Conservation (phyloP, 2,113 vertebrate species). For the Chauna torquata region DNA sequence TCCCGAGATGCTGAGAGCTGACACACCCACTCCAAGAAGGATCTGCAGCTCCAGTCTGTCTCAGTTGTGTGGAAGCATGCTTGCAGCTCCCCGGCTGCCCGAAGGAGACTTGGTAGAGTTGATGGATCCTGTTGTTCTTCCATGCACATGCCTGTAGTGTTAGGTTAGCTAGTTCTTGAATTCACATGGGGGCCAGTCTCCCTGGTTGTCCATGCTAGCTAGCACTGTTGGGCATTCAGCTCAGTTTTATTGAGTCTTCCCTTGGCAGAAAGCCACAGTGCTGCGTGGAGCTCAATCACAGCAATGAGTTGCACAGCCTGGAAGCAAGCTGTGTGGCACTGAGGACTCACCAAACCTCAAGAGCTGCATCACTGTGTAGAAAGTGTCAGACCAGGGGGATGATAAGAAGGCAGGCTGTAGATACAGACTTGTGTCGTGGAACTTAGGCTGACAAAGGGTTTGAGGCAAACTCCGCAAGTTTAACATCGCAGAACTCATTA, state of each 20-base stretch:
- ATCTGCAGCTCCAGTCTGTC: not conserved
- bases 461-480: not conserved
- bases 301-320: not conserved
- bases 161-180: not conserved
- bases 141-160: not conserved
- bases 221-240: not conserved
- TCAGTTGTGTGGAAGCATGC: not conserved
- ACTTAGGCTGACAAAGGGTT: not conserved
- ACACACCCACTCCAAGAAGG: not conserved
- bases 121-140: not conserved
- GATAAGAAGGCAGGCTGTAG: not conserved
- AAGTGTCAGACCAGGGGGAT: not conserved
- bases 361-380: not conserved
- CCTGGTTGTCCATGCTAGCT: not conserved
- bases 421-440: not conserved
- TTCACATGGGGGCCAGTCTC: not conserved
- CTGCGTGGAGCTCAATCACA: not conserved
- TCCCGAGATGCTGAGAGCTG: not conserved
- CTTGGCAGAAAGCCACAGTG: not conserved
- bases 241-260: not conserved
- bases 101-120: not conserved
- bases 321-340: not conserved
- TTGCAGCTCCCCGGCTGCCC: not conserved
- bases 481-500: accelerated
- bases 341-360: not conserved